Conservation (phyloP, 2,888 invertebrate species). For the Drosophila planitibia region DNA sequence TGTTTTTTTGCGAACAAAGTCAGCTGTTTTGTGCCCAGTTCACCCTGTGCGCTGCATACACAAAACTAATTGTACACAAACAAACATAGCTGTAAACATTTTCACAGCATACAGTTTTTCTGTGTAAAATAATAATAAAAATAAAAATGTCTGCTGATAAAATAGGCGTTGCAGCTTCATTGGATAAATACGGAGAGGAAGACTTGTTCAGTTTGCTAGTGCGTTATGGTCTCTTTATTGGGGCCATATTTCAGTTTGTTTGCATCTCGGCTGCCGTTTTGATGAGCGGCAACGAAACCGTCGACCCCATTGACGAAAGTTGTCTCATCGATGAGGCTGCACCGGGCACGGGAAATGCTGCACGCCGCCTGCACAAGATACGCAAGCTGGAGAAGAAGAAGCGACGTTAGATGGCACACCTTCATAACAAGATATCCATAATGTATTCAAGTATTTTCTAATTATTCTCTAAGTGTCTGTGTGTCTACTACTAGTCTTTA, state of each 20-base stretch:
- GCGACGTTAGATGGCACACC: conserved; percentile 70
- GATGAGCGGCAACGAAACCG: conserved; percentile 86
- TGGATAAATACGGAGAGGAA: conserved; percentile 86
- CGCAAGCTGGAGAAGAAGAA: conserved; percentile 84
- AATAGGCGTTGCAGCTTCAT: conserved; percentile 52
- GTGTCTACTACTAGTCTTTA: conserved; percentile 20
- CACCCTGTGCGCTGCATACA: conserved; percentile 39
- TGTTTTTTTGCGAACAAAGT: neutral
- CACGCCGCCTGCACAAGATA: conserved; percentile 82
- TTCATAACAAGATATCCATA: neutral
- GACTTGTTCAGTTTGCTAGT: conserved; percentile 91
- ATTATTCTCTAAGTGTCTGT: conserved; percentile 22
- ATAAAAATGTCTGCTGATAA: conserved; percentile 57
- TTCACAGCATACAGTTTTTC: neutral
- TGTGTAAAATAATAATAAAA: neutral
- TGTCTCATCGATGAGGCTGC: conserved; percentile 34
- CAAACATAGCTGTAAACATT: neutral
- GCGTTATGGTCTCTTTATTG: conserved; percentile 92
- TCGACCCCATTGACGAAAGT: conserved; percentile 50
- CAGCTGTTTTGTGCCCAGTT: conserved; percentile 28
- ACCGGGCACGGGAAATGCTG: conserved; percentile 44
- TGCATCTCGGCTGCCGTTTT: conserved; percentile 94
- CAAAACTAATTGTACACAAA: conserved; percentile 7
- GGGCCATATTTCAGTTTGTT: conserved; percentile 94
- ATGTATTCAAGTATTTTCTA: conserved; percentile 25